phyloP scores from a whole-genome alignment of 2,797 vertebrate species.

The Sparus aurata region DNA sequence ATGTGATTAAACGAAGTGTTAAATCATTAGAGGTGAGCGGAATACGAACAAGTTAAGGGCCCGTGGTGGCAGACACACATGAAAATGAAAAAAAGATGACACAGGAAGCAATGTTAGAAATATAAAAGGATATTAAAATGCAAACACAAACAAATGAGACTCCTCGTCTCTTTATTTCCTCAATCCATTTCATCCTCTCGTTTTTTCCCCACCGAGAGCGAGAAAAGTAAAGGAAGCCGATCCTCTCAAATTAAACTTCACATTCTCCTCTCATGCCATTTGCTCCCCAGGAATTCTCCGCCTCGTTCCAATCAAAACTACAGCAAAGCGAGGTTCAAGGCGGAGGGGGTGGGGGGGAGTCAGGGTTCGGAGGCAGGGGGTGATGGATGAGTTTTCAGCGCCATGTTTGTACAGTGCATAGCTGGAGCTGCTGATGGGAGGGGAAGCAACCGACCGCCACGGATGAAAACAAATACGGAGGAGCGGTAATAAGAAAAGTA shows the following conservation, averaged over 20 bases:
- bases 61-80: background rate
- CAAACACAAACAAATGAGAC: background rate
- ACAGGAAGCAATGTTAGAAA: background rate
- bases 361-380: slow-evolving; percentile 10
- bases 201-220: background rate
- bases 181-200: background rate
- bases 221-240: slow-evolving; percentile 37
- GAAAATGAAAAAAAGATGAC: background rate
- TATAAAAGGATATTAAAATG: background rate
- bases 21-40: slow-evolving; percentile 34
- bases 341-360: background rate
- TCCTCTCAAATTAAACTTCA: slow-evolving; percentile 52
- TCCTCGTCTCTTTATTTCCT: slow-evolving; percentile 4
- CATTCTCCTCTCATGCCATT: slow-evolving; percentile 45
- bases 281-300: slow-evolving; percentile 64
- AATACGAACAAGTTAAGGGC: slow-evolving; percentile 10
- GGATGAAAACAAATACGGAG: slow-evolving; percentile 54
- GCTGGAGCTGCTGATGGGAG: slow-evolving; percentile 66
- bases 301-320: slow-evolving; percentile 79
- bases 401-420: slow-evolving; percentile 75
- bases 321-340: slow-evolving; percentile 53
- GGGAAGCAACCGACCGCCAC: slow-evolving; percentile 23
- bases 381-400: slow-evolving; percentile 78
- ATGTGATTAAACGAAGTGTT: slow-evolving; percentile 61
- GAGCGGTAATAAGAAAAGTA: slow-evolving; percentile 30